Evolutionary conservation across 2,797 vertebrate genomes (phyloP), one percentile per base, ranked within the genome.

Genomic region (Poeciliopsis gracilis): DNA sequence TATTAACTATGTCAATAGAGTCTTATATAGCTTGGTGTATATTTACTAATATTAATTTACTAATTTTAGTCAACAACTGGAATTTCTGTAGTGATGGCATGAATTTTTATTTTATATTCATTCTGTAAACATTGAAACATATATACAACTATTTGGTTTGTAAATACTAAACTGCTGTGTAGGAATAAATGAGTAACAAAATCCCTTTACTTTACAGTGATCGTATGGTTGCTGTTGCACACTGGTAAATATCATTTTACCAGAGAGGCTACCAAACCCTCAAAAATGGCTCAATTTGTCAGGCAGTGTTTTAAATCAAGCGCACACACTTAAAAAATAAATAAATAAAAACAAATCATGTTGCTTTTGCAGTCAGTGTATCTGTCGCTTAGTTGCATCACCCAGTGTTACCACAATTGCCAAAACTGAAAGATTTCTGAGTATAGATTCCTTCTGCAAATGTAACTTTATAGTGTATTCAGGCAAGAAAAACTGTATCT

Each of bases 361-460:
- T 81, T 78, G 43, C 70, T 77, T 77, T 86, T 46, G 77, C 84
- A 79, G 83, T 75, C 78, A 79, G 43, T 83, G 85, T 80, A 76
- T 88, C 83, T 25, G 9, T 25, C 2, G 51, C 23, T 70, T 85
- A 77, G 70, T 84, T 78, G 77, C 59, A 30, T 84, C 82, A 66
- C 47, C 2, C 47, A 69, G 83, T 82, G 79, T 80, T 77, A 77
- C 67, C 73, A 78, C 80, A 85, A 83, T 84, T 76, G 75, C 84
- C 89, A 86, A 77, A 51, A 81, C 81, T 66, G 80, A 85, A 76
- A n/a, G 3, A 72, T 75, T 72, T 83, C 78, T 82, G 80, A 76
- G 77, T 77, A 87, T 7, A 47, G 66, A 82, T 45, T 76, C 43
- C 45, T 51, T 11, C 0, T 75, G 71, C 3, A 81, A 82, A 75